Conservation (phyloP, 2,888 invertebrate genomes). For the Pyrochroa serraticornis region DNA sequence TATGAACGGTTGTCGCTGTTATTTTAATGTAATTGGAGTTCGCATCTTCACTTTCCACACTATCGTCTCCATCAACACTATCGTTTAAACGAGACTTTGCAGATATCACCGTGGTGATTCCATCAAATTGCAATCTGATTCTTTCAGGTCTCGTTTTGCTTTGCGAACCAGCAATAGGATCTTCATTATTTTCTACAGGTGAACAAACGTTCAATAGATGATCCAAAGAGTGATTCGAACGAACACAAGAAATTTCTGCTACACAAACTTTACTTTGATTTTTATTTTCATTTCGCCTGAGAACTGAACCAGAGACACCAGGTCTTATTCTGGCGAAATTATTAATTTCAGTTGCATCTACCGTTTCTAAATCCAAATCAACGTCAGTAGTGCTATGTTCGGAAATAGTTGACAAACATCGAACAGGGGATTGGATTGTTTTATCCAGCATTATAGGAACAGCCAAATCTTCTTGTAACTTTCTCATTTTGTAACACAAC, state of each 20-base stretch:
- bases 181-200: too few relatives aligned
- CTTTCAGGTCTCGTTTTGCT: background rate
- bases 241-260: too few relatives aligned
- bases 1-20: conserved; percentile 27
- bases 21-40: conserved; percentile 26
- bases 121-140: conserved; percentile 4
- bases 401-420: background rate
- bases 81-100: background rate
- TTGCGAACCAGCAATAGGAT: too few relatives aligned
- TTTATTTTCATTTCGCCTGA: too few relatives aligned
- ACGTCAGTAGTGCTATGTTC: background rate
- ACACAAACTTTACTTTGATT: too few relatives aligned
- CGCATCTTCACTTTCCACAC: background rate
- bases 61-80: background rate
- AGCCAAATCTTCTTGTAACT: background rate
- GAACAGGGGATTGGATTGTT: background rate
- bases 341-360: too few relatives aligned
- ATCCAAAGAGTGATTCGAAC: background rate
- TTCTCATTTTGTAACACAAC: conserved; percentile 19
- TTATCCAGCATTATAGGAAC: background rate
- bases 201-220: too few relatives aligned
- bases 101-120: conserved; percentile 4
- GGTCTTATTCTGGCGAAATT: too few relatives aligned
- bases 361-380: background rate
- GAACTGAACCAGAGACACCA: too few relatives aligned